phyloP scores from a whole-genome alignment of 1,140 invertebrate species.

The Hetaerina americana region DNA sequence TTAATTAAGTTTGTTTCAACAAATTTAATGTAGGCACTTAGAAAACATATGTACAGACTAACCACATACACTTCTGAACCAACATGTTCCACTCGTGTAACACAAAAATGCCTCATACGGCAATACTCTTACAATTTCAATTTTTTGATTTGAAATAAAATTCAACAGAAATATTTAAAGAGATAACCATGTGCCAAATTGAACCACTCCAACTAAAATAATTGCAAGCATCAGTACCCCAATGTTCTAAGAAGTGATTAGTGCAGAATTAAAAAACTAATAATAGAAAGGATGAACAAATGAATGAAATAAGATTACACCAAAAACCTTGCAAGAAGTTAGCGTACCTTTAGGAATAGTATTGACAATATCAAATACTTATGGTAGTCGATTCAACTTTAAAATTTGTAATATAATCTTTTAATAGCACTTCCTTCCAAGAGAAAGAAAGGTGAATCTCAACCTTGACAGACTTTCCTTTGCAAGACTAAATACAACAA shows the following conservation, averaged over 20 bases:
- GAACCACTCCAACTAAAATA: neutral
- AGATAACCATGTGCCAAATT: neutral
- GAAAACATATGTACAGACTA: neutral
- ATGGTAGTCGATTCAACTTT: neutral
- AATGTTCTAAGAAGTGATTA: neutral
- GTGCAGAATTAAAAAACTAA: neutral
- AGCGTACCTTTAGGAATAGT: neutral
- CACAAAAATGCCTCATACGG: neutral
- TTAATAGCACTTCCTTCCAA: no score
- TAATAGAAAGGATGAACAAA: neutral
- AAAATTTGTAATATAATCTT: no score
- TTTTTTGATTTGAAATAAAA: neutral
- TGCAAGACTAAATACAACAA: neutral
- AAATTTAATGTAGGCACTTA: neutral
- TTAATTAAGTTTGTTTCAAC: neutral
- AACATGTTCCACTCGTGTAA: neutral
- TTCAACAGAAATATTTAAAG: neutral
- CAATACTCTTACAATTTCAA: neutral
- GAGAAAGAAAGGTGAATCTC: no score
- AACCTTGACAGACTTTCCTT: neutral
- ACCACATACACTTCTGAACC: neutral
- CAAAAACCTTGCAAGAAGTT: neutral
- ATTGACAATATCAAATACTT: neutral
- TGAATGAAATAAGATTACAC: neutral
- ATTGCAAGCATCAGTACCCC: neutral